phyloP scores from a whole-genome alignment of 2,797 vertebrate genomes.

The Babyrousa celebensis region DNA sequence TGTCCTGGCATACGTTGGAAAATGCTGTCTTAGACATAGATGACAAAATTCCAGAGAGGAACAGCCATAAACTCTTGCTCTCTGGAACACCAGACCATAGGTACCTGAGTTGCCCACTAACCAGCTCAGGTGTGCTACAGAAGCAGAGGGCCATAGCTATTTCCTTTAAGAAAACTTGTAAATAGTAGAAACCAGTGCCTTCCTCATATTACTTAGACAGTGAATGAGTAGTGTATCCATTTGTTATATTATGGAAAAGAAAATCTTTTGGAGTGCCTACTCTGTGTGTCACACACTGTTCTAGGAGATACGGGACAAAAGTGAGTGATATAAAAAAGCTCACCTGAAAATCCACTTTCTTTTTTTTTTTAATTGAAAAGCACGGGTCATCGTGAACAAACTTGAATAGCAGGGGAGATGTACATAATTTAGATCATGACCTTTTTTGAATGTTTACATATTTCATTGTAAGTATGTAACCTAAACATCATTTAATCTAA shows the following conservation, averaged over 20 bases:
- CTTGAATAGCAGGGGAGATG: not conserved
- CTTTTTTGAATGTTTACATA: not conserved
- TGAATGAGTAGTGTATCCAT: not conserved
- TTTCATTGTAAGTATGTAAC: not conserved
- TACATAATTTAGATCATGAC: not conserved
- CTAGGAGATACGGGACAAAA: not conserved
- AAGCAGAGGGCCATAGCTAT: not conserved
- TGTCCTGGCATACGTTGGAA: not conserved
- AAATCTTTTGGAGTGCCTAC: not conserved
- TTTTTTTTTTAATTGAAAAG: not conserved
- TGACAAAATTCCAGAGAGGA: not conserved
- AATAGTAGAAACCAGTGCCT: not conserved
- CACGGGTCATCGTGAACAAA: not conserved
- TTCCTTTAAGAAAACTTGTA: not conserved
- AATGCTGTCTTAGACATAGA: not conserved
- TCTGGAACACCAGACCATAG: not conserved
- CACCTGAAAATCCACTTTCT: not conserved
- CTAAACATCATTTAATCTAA: not conserved
- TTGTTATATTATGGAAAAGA: slow-evolving; percentile 4
- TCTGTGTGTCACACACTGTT: not conserved
- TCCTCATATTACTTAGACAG: not conserved
- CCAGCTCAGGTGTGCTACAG: not conserved
- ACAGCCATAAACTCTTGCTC: not conserved
- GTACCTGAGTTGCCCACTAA: not conserved
- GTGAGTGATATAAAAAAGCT: not conserved